These are phyloP conservation scores for Anneissia japonica DNA, from an alignment of 35 echinoderm and acorn worm species.

Conservation along the genomic window DNA sequence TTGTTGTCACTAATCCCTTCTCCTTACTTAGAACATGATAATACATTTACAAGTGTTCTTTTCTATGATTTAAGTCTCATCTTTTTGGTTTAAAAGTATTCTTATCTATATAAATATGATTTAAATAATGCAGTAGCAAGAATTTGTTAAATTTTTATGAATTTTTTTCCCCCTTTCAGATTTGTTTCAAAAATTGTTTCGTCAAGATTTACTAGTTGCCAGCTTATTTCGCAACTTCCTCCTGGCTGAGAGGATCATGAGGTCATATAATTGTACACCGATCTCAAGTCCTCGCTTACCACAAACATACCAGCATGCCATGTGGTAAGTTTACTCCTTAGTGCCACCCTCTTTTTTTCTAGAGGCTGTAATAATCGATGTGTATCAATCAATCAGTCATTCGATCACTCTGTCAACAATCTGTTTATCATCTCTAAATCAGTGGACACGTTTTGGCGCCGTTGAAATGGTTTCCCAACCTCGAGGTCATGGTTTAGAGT, in stretches of 20 bases:
- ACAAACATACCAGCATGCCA: slow-evolving; percentile 95
- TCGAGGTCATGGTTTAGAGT: too few species aligned
- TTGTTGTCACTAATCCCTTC: too few species aligned
- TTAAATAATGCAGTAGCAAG: not conserved
- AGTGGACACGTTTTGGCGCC: too few species aligned
- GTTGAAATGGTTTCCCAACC: too few species aligned
- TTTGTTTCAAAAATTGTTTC: slow-evolving; percentile 96
- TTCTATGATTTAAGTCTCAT: not conserved
- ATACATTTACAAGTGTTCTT: too few species aligned
- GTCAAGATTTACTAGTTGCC: slow-evolving; percentile 90
- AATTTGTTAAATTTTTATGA: not conserved
- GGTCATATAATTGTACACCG: slow-evolving; percentile 93
- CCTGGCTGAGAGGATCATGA: slow-evolving; percentile 90
- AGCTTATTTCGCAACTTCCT: slow-evolving; percentile 95
- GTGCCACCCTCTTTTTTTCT: too few species aligned
- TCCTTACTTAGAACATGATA: too few species aligned
- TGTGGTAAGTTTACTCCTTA: slow-evolving; percentile 99
- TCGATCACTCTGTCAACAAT: too few species aligned
- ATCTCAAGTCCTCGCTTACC: slow-evolving; percentile 86
- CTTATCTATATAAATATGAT: not conserved
- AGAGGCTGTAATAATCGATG: too few species aligned
- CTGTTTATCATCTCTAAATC: too few species aligned
- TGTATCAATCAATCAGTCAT: too few species aligned
- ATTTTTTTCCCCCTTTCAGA: slow-evolving; percentile 62
- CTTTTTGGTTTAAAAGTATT: not conserved